phyloP scores from a whole-genome alignment of 2,888 invertebrate species.

The Trachelus iudaicus region DNA sequence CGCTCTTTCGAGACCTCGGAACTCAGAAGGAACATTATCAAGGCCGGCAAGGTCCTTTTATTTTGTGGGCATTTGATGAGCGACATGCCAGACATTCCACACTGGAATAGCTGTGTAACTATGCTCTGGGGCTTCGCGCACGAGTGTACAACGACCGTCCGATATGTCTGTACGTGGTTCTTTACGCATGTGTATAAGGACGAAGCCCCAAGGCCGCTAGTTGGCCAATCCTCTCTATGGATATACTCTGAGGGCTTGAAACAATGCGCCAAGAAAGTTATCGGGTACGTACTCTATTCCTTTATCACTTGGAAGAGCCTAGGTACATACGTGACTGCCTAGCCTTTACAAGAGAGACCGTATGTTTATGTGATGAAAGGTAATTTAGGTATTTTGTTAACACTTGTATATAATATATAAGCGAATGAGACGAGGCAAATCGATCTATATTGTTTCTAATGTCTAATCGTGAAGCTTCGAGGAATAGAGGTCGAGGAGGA shows the following conservation, averaged over 20 bases:
- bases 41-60: slow-evolving; percentile 59
- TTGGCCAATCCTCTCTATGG: slow-evolving; percentile 38
- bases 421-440: neutral
- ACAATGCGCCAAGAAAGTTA: slow-evolving; percentile 22
- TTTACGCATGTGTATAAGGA: slow-evolving; percentile 38
- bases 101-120: slow-evolving; percentile 49
- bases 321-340: neutral
- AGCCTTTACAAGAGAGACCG: neutral
- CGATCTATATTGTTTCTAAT: neutral
- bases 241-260: slow-evolving; percentile 17
- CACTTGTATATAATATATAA: neutral
- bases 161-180: slow-evolving; percentile 11
- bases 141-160: slow-evolving; percentile 10
- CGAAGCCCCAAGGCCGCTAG: slow-evolving; percentile 45
- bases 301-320: slow-evolving; percentile 20
- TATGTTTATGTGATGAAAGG: neutral
- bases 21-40: slow-evolving; percentile 46
- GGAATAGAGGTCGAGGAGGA: neutral
- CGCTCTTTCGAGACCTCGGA: slow-evolving; percentile 13
- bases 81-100: slow-evolving; percentile 62
- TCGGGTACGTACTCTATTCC: slow-evolving; percentile 20
- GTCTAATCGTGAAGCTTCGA: neutral
- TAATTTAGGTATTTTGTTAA: neutral
- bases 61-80: slow-evolving; percentile 62
- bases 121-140: slow-evolving; percentile 26